phyloP scores from a whole-genome alignment of 2,797 vertebrate genomes.

The Lacerta agilis region DNA sequence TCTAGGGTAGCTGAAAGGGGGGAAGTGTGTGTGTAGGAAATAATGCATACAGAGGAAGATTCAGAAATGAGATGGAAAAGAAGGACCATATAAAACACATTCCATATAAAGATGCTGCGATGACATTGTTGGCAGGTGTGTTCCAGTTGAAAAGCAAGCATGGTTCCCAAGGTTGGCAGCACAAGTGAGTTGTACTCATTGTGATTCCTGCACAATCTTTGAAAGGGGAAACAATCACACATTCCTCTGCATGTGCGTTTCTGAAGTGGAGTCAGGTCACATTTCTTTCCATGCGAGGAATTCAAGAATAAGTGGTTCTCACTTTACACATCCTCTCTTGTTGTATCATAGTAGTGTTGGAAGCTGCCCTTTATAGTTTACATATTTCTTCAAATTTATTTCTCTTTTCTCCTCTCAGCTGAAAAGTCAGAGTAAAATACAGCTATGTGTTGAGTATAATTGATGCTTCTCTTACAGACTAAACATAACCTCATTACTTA shows the following conservation, averaged over 20 bases:
- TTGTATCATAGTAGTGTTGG: not conserved
- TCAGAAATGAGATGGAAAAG: conserved; percentile 40
- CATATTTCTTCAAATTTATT: not conserved
- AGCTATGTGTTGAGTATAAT: conserved; percentile 57
- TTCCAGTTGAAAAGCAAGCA: conserved; percentile 36
- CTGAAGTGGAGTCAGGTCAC: not conserved
- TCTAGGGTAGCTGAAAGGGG: conserved; percentile 29
- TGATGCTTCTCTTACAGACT: conserved; percentile 46
- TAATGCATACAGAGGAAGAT: conserved; percentile 38
- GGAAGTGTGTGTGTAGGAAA: conserved; percentile 4
- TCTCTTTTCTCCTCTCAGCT: not conserved
- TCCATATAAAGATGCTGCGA: not conserved
- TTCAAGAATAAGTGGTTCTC: too few relatives aligned
- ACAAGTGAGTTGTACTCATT: not conserved
- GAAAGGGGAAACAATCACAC: conserved; percentile 24
- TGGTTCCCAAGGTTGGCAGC: not conserved
- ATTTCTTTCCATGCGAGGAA: not conserved
- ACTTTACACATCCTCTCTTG: not conserved
- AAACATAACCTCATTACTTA: not conserved
- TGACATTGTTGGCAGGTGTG: not conserved
- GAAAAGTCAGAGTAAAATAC: not conserved
- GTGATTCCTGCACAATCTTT: not conserved
- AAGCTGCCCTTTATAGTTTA: not conserved
- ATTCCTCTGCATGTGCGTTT: not conserved
- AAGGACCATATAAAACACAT: conserved; percentile 27